These are phyloP conservation scores for Alauda arvensis DNA, from an alignment of 2,797 vertebrate species.

Conservation along the genomic window DNA sequence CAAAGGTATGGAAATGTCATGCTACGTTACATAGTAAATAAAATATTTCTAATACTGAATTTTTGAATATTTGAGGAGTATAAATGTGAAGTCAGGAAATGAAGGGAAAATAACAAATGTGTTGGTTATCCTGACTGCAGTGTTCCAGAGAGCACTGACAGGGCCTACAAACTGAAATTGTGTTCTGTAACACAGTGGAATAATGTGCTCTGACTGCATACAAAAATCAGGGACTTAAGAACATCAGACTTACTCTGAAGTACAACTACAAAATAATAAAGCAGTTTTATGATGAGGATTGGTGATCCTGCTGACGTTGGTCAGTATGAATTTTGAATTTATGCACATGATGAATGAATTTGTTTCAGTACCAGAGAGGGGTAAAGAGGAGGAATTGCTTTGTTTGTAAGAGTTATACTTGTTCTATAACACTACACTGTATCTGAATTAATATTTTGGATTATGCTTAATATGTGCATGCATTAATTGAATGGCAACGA, in stretches of 20 bases:
- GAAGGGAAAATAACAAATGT: background rate
- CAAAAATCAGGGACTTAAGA: background rate
- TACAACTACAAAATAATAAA: background rate
- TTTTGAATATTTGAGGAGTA: background rate
- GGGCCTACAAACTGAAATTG: background rate
- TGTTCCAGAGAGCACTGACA: background rate
- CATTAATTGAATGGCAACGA: background rate
- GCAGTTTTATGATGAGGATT: background rate
- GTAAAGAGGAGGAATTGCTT: background rate
- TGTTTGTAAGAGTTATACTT: background rate
- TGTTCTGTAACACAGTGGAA: background rate
- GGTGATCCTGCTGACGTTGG: background rate
- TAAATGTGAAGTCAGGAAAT: background rate
- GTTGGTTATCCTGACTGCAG: rapidly evolving
- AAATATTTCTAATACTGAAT: background rate
- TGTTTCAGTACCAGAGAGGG: background rate
- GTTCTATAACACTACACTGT: background rate
- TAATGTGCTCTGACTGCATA: background rate
- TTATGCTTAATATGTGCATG: background rate
- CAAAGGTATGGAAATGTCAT: background rate
- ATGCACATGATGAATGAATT: background rate
- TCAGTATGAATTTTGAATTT: background rate
- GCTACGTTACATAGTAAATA: background rate
- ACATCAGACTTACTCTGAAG: background rate
- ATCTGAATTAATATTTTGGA: background rate